Percentiles rank a stretch among this genome's conserved stretches.
These are phyloP conservation scores for Sebastes fasciatus DNA, from an alignment of 2,113 vertebrate genomes.

Conservation along the genomic window DNA sequence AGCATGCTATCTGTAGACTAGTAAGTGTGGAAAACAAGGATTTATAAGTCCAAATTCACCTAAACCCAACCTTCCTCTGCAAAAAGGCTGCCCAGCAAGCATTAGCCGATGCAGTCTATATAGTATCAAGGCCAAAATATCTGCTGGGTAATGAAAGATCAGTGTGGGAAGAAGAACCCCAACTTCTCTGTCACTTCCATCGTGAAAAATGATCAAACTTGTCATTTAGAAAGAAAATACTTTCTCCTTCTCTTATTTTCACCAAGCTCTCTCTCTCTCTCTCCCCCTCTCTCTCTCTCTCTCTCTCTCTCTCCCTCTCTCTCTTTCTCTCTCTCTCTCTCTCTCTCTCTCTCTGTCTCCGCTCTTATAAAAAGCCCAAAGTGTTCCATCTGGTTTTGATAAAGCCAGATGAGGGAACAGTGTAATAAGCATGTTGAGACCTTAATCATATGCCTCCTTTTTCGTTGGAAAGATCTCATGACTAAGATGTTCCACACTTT, in stretches of 20 bases:
- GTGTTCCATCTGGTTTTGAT: conserved; percentile 77
- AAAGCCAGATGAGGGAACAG: conserved; percentile 61
- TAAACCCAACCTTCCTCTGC: neutral
- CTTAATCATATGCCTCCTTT: conserved; percentile 79
- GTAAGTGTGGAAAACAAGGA: neutral
- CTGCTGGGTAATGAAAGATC: neutral
- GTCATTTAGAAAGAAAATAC: conserved; percentile 50
- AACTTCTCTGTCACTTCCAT: conserved; percentile 12
- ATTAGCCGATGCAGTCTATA: neutral
- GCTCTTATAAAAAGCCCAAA: conserved; percentile 44
- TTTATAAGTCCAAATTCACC: neutral
- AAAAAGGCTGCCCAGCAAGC: neutral
- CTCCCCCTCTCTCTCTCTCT: too few relatives aligned
- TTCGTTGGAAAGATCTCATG: conserved; percentile 66
- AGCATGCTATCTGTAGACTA: neutral
- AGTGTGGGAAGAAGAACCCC: conserved; percentile 11
- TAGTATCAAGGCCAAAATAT: neutral
- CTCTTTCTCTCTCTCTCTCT: too few relatives aligned
- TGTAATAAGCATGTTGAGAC: conserved; percentile 79
- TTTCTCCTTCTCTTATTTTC: conserved; percentile 25
- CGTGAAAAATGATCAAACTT: conserved; percentile 8
- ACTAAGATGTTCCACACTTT: conserved; percentile 77
- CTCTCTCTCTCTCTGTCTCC: too few relatives aligned
- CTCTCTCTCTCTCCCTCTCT: too few relatives aligned
- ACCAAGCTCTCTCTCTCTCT: neutral